phyloP scores from a whole-genome alignment of 2,888 invertebrate species.

The Congeria kusceri region DNA sequence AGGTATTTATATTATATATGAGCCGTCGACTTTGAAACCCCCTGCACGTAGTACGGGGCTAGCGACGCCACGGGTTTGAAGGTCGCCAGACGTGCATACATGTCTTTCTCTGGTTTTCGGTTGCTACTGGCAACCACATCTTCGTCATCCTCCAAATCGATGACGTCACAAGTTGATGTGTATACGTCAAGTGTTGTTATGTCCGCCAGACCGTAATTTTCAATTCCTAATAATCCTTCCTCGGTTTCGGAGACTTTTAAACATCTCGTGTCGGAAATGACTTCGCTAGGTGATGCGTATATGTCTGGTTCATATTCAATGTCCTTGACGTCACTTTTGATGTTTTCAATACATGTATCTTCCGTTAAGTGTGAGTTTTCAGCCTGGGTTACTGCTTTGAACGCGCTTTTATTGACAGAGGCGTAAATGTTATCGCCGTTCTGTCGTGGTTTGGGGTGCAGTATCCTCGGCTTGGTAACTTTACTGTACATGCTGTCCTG shows the following conservation, averaged over 20 bases:
- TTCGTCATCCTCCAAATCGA: slow-evolving; percentile 31
- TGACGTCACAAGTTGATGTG: slow-evolving; percentile 1
- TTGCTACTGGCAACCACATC: slow-evolving; percentile 5
- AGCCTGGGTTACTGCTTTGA: slow-evolving; percentile 19
- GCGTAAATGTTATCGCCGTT: slow-evolving; percentile 36
- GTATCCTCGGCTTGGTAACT: slow-evolving; percentile 3
- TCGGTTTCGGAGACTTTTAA: neutral
- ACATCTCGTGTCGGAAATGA: too few relatives aligned
- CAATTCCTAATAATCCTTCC: neutral
- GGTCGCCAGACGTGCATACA: neutral
- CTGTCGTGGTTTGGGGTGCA: slow-evolving; percentile 1
- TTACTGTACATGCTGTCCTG: slow-evolving; percentile 24
- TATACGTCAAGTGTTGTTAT: neutral
- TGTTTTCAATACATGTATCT: neutral
- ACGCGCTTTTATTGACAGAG: slow-evolving; percentile 43
- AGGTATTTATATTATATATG: too few relatives aligned
- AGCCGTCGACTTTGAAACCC: too few relatives aligned
- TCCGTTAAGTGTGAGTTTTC: neutral
- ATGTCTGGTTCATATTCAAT: neutral
- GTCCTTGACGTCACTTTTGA: neutral
- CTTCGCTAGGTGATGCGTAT: neutral
- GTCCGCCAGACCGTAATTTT: neutral
- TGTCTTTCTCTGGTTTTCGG: neutral
- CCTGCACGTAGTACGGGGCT: neutral
- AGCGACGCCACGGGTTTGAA: neutral